Conservation (phyloP, 2,797 vertebrate species). For the Fratercula arctica region DNA sequence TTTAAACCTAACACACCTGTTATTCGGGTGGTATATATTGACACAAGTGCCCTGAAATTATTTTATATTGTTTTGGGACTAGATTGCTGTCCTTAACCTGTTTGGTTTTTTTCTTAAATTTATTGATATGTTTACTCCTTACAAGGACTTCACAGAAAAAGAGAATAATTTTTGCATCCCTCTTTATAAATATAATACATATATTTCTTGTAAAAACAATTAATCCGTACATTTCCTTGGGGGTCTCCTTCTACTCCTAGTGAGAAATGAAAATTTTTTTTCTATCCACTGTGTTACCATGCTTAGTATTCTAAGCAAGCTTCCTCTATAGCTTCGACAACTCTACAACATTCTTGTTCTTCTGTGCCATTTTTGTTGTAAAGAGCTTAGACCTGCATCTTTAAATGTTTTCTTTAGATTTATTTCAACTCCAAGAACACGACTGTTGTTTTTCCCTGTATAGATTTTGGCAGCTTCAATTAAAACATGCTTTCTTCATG, state of each 20-base stretch:
- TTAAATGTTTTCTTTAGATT: constrained; percentile 6
- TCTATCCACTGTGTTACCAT: background rate
- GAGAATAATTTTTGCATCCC: background rate
- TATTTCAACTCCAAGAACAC: background rate
- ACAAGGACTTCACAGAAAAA: background rate
- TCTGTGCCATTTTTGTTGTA: background rate
- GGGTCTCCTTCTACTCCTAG: background rate
- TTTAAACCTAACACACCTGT: background rate
- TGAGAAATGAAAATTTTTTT: background rate
- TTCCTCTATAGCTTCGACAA: background rate
- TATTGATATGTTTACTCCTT: background rate
- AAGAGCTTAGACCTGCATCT: background rate
- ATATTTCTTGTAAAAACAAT: background rate
- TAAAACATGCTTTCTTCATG: constrained; percentile 52
- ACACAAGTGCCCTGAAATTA: background rate
- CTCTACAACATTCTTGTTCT: background rate
- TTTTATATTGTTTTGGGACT: background rate
- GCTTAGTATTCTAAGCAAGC: background rate
- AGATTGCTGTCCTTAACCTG: background rate
- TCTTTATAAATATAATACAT: background rate
- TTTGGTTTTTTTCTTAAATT: background rate
- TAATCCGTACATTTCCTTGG: background rate
- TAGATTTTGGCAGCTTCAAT: constrained; percentile 51
- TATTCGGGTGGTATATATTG: background rate
- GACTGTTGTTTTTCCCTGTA: background rate